Evolutionary conservation across 1,140 invertebrate genomes (phyloP).

Genomic region (Brachionus sp.): DNA sequence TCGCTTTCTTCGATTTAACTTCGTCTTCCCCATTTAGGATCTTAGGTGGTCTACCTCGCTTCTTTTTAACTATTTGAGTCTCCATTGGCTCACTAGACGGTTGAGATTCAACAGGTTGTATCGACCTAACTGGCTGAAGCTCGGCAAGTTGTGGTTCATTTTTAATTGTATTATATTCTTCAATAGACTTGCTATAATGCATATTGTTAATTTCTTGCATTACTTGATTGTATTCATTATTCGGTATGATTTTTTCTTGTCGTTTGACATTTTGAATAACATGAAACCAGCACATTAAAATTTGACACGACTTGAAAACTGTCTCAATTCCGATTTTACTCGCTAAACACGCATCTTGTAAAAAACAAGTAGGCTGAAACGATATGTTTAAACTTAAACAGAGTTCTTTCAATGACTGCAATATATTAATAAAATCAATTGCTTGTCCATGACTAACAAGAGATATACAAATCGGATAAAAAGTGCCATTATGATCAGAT

Average conservation of each 20-base stretch:
- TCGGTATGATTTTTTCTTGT: not conserved
- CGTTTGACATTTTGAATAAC: not conserved
- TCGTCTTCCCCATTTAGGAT: not conserved
- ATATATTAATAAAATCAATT: not conserved
- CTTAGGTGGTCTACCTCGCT: not conserved
- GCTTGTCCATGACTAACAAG: conserved; percentile 21
- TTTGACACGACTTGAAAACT: not conserved
- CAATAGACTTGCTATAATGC: not conserved
- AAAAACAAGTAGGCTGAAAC: conserved; percentile 1
- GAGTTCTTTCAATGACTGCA: conserved; percentile 17
- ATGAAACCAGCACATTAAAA: conserved; percentile 18
- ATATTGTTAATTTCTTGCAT: conserved; percentile 17
- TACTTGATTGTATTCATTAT: not conserved
- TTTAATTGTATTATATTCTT: not conserved
- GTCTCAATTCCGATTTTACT: not conserved
- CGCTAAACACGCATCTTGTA: conserved; percentile 2
- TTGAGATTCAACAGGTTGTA: not conserved
- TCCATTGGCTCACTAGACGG: not conserved
- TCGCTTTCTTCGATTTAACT: not conserved
- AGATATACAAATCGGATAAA: conserved; percentile 25
- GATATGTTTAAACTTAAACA: conserved; percentile 24
- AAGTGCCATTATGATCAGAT: conserved; percentile 31
- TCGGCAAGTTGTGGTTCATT: not conserved
- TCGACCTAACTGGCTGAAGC: not conserved
- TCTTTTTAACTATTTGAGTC: not conserved